A percentile compares a stretch with the other conserved stretches of the same genome.
Evolutionary conservation across 2,888 invertebrate species (phyloP).

Genomic region (Boloria euphrosyne): DNA sequence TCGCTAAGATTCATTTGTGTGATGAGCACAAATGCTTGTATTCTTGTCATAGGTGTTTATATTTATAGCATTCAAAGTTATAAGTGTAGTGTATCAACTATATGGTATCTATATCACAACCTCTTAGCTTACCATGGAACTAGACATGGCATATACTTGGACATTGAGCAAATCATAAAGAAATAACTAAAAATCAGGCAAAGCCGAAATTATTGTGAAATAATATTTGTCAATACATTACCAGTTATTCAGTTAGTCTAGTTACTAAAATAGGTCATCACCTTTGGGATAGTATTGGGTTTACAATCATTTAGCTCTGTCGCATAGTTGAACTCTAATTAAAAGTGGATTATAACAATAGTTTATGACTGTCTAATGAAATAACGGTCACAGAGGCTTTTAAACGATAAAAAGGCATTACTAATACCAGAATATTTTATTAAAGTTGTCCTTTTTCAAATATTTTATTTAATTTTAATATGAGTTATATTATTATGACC

Average conservation of each 20-base stretch:
- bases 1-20: too few species aligned
- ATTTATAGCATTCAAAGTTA: too few species aligned
- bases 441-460: too few species aligned
- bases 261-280: slow-evolving; percentile 4
- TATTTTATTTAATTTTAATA: too few species aligned
- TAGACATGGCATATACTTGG: neutral
- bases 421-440: too few species aligned
- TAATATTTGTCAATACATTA: neutral
- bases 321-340: neutral
- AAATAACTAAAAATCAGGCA: neutral
- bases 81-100: too few species aligned
- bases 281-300: neutral
- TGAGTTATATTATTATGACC: too few species aligned
- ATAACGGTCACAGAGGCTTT: slow-evolving; percentile 1
- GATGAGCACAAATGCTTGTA: too few species aligned
- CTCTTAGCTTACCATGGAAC: too few species aligned
- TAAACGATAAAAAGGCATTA: neutral
- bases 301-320: slow-evolving; percentile 4
- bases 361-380: neutral
- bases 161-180: neutral
- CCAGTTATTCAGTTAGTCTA: neutral
- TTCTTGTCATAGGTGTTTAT: too few species aligned
- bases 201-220: neutral
- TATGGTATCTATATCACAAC: too few species aligned
- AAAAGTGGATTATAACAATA: neutral